These are phyloP conservation scores for Candidula unifasciata DNA, from an alignment of 2,888 invertebrate genomes.

Conservation along the genomic window DNA sequence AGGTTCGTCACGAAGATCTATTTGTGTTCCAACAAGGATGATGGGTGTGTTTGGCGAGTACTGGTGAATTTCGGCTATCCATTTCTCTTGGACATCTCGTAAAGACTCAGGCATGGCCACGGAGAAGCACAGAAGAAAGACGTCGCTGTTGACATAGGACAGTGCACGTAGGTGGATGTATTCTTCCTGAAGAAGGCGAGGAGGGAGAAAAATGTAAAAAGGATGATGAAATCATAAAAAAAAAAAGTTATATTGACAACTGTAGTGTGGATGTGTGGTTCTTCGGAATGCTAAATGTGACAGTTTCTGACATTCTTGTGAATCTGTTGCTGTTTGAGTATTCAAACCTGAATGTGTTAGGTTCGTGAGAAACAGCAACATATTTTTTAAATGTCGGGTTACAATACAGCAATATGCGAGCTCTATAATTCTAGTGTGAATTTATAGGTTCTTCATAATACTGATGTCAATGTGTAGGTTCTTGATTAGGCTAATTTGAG, in stretches of 20 bases:
- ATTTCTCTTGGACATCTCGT: constrained; percentile 68
- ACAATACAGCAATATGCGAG: too few relatives aligned
- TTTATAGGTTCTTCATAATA: too few relatives aligned
- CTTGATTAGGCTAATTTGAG: too few relatives aligned
- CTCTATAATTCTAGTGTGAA: too few relatives aligned
- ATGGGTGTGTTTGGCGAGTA: constrained; percentile 69
- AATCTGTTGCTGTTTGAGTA: too few relatives aligned
- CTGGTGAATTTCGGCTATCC: constrained; percentile 72
- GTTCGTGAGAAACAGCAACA: too few relatives aligned
- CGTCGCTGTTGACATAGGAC: constrained; percentile 74
- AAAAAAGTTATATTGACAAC: neutral
- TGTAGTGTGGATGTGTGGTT: neutral
- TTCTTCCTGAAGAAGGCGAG: constrained; percentile 65
- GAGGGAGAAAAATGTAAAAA: neutral
- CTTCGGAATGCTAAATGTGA: too few relatives aligned
- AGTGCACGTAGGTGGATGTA: constrained; percentile 72
- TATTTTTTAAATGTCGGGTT: too few relatives aligned
- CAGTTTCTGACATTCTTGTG: too few relatives aligned
- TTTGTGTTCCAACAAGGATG: constrained; percentile 71
- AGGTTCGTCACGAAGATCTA: constrained; percentile 59
- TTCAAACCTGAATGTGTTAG: too few relatives aligned
- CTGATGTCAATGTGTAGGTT: too few relatives aligned
- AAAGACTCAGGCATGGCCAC: constrained; percentile 68
- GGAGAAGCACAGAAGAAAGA: constrained; percentile 74
- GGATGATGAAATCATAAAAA: too few relatives aligned